phyloP scores from a whole-genome alignment of 1,140 invertebrate species.

The Schmidtea mediterranea region DNA sequence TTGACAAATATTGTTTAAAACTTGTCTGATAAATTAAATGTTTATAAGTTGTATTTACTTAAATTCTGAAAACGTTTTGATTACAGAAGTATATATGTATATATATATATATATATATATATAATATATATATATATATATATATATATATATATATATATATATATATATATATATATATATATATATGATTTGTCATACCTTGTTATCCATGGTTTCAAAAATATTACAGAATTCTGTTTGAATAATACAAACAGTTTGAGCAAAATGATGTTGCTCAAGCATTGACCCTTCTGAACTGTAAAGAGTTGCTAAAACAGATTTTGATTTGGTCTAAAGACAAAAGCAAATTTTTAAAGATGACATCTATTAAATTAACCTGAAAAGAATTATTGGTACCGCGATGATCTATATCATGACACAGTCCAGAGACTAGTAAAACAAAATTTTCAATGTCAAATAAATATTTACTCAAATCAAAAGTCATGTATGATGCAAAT shows the following conservation, averaged over 20 bases:
- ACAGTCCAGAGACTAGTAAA: constrained; percentile 12
- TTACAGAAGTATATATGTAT: no score
- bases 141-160: no score
- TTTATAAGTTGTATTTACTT: no score
- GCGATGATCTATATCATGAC: constrained; percentile 16
- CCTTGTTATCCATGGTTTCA: constrained; percentile 10
- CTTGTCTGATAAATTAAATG: background rate
- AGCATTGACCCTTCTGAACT: constrained; percentile 13
- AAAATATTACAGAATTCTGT: constrained; percentile 15
- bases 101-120: no score
- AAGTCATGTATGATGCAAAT: constrained; percentile 12
- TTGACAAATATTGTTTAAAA: background rate
- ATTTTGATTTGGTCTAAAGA: constrained; percentile 12
- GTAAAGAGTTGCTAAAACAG: constrained; percentile 15
- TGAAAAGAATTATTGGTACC: constrained; percentile 15
- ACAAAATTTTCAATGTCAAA: constrained; percentile 11
- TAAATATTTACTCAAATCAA: constrained; percentile 6
- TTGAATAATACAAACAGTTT: constrained; percentile 12
- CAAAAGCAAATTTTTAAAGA: no score
- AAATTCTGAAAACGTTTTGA: no score
- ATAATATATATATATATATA: no score
- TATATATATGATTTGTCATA: background rate
- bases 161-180: background rate
- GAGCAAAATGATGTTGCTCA: constrained; percentile 18
- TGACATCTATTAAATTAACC: background rate